These are phyloP conservation scores for Therioaphis trifolii DNA, from an alignment of 2,888 invertebrate genomes.

Conservation along the genomic window DNA sequence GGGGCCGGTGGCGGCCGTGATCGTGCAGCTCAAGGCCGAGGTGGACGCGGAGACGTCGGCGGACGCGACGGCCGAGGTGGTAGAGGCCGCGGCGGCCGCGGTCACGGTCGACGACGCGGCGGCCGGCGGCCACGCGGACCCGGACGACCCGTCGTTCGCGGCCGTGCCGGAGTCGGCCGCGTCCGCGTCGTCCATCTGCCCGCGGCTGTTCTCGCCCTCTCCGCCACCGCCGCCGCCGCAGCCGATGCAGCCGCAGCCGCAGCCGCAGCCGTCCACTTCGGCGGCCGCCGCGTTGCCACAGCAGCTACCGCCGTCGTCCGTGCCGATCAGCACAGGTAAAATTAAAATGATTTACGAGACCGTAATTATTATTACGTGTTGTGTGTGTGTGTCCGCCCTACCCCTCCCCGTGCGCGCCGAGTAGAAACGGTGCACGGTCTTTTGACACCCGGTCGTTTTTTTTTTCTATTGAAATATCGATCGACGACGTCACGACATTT, in stretches of 20 bases:
- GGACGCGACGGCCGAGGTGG: neutral
- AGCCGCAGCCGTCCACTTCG: neutral
- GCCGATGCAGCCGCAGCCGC: neutral
- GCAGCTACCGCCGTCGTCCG: slow-evolving; percentile 13
- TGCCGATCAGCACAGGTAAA: slow-evolving; percentile 39
- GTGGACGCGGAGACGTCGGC: slow-evolving; percentile 13
- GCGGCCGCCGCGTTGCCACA: neutral
- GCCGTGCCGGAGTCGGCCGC: neutral
- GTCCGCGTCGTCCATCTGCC: neutral
- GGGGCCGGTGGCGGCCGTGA: neutral
- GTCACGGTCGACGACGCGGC: neutral
- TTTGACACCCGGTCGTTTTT: too few relatives aligned
- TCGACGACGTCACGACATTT: too few relatives aligned
- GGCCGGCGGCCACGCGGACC: neutral
- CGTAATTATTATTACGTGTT: neutral
- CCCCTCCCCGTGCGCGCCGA: too few relatives aligned
- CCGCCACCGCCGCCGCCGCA: slow-evolving; percentile 1
- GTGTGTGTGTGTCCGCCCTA: too few relatives aligned
- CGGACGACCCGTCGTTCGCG: neutral
- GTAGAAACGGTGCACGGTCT: too few relatives aligned
- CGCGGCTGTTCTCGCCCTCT: slow-evolving; percentile 45
- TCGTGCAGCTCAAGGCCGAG: slow-evolving; percentile 19
- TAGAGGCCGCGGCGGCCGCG: neutral
- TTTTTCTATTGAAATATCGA: too few relatives aligned
- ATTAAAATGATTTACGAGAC: neutral